Evolutionary conservation across 1,140 invertebrate genomes (phyloP), one percentile per base, ranked within the genome.

Genomic region (Drosophila simulans): DNA sequence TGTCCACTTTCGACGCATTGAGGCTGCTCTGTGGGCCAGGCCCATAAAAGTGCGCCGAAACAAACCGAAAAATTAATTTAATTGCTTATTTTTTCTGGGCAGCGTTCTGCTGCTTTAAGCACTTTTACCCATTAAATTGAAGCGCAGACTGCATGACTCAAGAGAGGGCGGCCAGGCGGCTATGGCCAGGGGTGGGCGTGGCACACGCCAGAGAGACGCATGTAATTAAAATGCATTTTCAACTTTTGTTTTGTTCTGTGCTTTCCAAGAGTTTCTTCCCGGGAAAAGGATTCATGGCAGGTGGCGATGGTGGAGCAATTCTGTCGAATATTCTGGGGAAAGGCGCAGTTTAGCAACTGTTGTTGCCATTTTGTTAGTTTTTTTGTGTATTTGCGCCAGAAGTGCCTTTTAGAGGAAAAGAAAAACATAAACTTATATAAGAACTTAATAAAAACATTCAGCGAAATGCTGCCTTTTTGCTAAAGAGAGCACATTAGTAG

Each of bases 161-260:
- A 22, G 25, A 20, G 20, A 8, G 35, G 15, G 56, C 13, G 20
- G 27, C 4, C 4, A 13, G 31, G 31, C 37, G 20, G 31, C 31
- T 31, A 8, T 31, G 31, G 31, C 31, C 31, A 15, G 34, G 35
- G 22, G 37, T 8, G 39, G 2, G 40, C 40, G 40, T 5, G 31
- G 8, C 3, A 8, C 22, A 15, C 62, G 60, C 73, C 51, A 75
- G 60, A 66, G 65, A 78, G 69, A 86, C 69, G 77, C 69, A 71
- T 78, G 82, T 78, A 86, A 85, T 85, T 85, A 85, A 85, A 85
- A 85, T 86, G 69, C 72, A 80, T 86, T 81, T 80, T 78, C 54
- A 85, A 85, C 77, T 85, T 77, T 75, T 85, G 65, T 57, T 69
- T 51, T 63, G 48, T 70, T 85, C 52, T 66, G 56, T n/a, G 17